Conservation (phyloP, 2,888 invertebrate genomes). For the Cecidostiba fungosa region DNA sequence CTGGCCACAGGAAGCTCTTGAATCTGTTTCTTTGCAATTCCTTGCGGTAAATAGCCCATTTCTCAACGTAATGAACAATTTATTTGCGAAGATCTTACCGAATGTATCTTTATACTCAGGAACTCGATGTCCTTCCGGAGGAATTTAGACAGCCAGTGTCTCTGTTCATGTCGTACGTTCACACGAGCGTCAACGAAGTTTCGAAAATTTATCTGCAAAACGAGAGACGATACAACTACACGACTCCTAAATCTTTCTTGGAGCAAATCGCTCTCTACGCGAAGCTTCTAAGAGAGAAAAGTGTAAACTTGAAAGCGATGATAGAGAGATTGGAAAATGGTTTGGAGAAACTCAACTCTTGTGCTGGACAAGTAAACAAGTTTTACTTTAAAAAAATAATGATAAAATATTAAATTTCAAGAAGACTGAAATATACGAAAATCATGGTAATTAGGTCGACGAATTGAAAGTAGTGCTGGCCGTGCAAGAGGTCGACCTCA, state of each 20-base stretch:
- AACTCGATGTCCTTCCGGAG: conserved; percentile 80
- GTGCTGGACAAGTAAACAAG: conserved; percentile 88
- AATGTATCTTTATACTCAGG: conserved; percentile 77
- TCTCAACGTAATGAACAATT: not conserved
- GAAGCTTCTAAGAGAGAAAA: conserved; percentile 87
- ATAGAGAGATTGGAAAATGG: conserved; percentile 93
- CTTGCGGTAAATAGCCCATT: conserved; percentile 83
- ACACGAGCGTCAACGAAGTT: conserved; percentile 92
- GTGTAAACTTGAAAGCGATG: conserved; percentile 86
- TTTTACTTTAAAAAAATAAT: not conserved
- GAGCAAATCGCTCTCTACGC: conserved; percentile 93
- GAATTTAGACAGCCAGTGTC: conserved; percentile 83
- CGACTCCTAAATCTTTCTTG: conserved; percentile 97
- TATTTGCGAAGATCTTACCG: not conserved
- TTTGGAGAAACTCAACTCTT: conserved; percentile 91
- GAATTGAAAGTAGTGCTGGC: conserved; percentile 89
- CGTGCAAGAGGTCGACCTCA: conserved; percentile 90
- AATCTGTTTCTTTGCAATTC: conserved; percentile 93
- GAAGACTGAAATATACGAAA: not conserved
- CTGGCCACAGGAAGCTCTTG: conserved; percentile 95
- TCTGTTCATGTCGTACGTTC: conserved; percentile 94
- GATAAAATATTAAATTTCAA: no score
- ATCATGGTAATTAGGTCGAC: conserved; percentile 83
- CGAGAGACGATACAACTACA: conserved; percentile 96
- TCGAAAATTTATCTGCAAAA: conserved; percentile 90